Conservation (phyloP, 2,113 vertebrate genomes). For the Sylvietta virens region DNA sequence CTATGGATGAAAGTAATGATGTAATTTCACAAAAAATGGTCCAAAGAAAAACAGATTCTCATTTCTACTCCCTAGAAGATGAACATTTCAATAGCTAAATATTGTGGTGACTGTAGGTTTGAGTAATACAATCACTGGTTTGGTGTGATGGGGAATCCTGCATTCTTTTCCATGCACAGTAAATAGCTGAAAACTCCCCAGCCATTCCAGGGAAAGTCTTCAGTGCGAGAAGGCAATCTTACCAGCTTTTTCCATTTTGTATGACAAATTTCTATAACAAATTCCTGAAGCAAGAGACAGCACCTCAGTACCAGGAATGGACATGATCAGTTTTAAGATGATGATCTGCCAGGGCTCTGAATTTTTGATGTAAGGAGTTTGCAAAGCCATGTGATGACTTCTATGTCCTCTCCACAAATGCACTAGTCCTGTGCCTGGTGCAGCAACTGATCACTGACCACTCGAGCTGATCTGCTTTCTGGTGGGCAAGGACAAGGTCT, state of each 20-base stretch:
- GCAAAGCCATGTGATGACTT: not conserved
- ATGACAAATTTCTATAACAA: not conserved
- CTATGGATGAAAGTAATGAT: not conserved
- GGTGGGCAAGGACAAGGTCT: not conserved
- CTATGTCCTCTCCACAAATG: not conserved
- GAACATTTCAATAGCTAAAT: not conserved
- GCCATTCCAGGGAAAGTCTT: not conserved
- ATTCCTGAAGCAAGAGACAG: not conserved
- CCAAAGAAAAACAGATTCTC: not conserved
- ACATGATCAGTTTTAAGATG: not conserved
- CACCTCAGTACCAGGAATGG: not conserved
- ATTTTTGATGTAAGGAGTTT: not conserved
- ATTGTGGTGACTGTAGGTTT: not conserved
- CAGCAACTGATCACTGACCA: not conserved
- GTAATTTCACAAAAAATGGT: not conserved
- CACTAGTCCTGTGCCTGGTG: not conserved
- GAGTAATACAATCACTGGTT: not conserved
- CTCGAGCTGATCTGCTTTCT: not conserved
- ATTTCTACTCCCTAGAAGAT: not conserved
- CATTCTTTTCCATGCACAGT: fast-evolving
- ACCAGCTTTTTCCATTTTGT: not conserved
- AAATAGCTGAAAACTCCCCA: not conserved
- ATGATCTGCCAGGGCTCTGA: not conserved
- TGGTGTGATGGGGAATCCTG: not conserved
- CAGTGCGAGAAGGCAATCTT: not conserved